phyloP scores from a whole-genome alignment of 1,140 invertebrate genomes.

The Anagrus nilaparvatae region DNA sequence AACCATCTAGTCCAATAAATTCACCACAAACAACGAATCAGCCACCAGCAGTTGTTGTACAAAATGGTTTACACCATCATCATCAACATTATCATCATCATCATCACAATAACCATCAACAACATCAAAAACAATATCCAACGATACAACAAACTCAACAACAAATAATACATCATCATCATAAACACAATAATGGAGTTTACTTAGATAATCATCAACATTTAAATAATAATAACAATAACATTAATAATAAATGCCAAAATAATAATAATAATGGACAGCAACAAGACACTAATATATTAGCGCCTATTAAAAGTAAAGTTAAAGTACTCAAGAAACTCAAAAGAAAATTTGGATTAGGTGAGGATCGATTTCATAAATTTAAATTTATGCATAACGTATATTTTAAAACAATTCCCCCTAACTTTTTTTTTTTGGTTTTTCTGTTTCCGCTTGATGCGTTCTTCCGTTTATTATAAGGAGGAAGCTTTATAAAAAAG shows the following conservation, averaged over 20 bases:
- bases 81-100: slow-evolving; percentile 22
- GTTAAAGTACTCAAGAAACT: slow-evolving; percentile 51
- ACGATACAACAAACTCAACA: slow-evolving; percentile 12
- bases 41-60: slow-evolving; percentile 17
- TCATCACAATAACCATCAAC: slow-evolving; percentile 24
- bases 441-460: slow-evolving; percentile 1
- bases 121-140: slow-evolving; percentile 15
- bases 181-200: slow-evolving; percentile 6
- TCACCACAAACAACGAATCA: neutral
- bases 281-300: slow-evolving; percentile 34
- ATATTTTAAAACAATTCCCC: neutral
- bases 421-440: slow-evolving; percentile 1
- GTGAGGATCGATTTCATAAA: slow-evolving; percentile 30
- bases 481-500: slow-evolving; percentile 6
- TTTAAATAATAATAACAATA: too few relatives aligned
- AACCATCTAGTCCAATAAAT: neutral
- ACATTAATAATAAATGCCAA: too few relatives aligned
- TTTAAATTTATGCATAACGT: neutral
- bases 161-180: slow-evolving; percentile 7
- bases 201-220: slow-evolving; percentile 3
- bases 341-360: slow-evolving; percentile 46
- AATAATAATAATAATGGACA: too few relatives aligned
- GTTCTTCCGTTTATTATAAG: neutral
- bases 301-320: slow-evolving; percentile 41
- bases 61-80: slow-evolving; percentile 15